A percentile compares a stretch with the other conserved stretches of the same genome.
Conservation (phyloP, 2,888 invertebrate genomes). For the Netelia melanura region DNA sequence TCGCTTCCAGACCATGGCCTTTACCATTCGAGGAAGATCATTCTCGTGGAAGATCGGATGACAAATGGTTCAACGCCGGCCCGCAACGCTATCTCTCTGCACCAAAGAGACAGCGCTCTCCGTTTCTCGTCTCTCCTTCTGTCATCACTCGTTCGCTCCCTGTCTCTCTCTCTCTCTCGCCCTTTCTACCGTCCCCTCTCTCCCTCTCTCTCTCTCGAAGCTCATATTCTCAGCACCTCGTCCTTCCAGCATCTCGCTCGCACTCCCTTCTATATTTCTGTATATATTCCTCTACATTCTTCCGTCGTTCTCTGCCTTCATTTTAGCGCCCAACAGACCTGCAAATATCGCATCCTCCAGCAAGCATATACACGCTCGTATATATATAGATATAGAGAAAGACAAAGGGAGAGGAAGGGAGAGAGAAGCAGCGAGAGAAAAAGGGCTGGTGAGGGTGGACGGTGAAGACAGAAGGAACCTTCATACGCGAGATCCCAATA, state of each 20-base stretch:
- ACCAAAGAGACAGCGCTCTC: conserved; percentile 63
- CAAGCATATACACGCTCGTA: conserved; percentile 1
- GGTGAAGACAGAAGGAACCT: neutral
- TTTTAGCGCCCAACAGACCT: conserved; percentile 50
- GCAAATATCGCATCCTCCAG: conserved; percentile 51
- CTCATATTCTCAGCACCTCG: conserved; percentile 51
- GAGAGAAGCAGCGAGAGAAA: too few relatives aligned
- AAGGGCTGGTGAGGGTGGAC: too few relatives aligned
- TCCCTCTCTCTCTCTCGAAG: conserved; percentile 14
- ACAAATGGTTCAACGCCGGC: conserved; percentile 73
- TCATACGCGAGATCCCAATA: conserved; percentile 26
- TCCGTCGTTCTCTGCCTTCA: conserved; percentile 44
- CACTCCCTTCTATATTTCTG: conserved; percentile 26
- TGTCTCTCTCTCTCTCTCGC: conserved; percentile 10
- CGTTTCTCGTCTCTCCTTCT: conserved; percentile 28
- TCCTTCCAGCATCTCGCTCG: neutral
- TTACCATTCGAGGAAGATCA: conserved; percentile 73
- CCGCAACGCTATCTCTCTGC: conserved; percentile 68
- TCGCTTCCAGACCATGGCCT: conserved; percentile 74
- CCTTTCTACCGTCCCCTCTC: neutral
- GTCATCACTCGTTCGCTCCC: conserved; percentile 17
- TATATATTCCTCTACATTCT: conserved; percentile 32
- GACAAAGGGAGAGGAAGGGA: neutral
- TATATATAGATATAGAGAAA: neutral
- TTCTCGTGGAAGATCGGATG: conserved; percentile 76